phyloP scores from a whole-genome alignment of 30 jellyfish, hydroid and myxozoan genomes.

The Chironex yamaguchii region DNA sequence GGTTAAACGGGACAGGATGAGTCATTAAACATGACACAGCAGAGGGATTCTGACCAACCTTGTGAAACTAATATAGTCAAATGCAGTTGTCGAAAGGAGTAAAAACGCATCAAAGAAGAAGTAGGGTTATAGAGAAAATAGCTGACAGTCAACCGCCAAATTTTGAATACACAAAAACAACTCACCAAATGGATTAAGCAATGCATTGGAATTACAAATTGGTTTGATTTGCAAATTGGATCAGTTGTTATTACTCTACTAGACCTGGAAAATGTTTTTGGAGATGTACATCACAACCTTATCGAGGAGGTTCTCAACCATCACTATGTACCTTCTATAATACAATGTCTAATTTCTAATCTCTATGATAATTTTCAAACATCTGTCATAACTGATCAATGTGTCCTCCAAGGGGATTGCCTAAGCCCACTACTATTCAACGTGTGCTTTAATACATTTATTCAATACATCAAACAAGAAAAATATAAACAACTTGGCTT shows the following conservation, averaged over 20 bases:
- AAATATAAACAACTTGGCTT: conserved; percentile 21
- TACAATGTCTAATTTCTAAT: neutral
- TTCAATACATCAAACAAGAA: conserved; percentile 14
- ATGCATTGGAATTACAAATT: too few species aligned
- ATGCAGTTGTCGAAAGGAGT: too few species aligned
- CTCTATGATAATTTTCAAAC: conserved; percentile 1
- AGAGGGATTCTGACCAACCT: too few species aligned
- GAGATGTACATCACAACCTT: neutral
- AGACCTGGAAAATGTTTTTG: conserved; percentile 26
- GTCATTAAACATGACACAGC: too few species aligned
- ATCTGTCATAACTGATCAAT: neutral
- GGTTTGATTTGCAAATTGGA: too few species aligned
- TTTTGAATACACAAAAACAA: too few species aligned
- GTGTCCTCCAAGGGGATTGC: conserved; percentile 50
- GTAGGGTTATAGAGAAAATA: too few species aligned
- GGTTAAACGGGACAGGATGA: too few species aligned
- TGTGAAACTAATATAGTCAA: too few species aligned
- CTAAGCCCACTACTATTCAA: conserved; percentile 20
- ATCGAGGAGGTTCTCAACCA: neutral
- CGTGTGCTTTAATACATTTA: conserved; percentile 19
- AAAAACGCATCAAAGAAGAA: too few species aligned
- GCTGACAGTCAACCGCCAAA: too few species aligned
- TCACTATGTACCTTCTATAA: conserved; percentile 5
- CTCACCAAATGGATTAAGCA: too few species aligned
- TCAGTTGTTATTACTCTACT: conserved; percentile 7